Evolutionary conservation across 2,888 invertebrate species (phyloP).

Genomic region (Ariolimax columbianus): DNA sequence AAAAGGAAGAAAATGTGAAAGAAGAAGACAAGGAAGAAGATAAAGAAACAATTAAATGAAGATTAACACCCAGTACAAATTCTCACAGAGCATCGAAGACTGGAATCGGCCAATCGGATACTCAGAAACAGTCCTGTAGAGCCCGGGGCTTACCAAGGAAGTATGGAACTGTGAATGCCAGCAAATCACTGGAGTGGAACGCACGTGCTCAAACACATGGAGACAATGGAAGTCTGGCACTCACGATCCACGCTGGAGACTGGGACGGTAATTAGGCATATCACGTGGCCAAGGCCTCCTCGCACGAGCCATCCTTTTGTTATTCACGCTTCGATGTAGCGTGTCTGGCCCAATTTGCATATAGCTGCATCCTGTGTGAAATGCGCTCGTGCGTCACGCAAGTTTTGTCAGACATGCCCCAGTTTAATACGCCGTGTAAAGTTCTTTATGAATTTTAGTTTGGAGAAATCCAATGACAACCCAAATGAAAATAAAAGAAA

Average conservation of each 20-base stretch:
- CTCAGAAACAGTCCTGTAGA: too few relatives aligned
- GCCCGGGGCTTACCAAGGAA: too few relatives aligned
- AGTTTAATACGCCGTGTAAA: background rate
- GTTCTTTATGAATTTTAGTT: background rate
- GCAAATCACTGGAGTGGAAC: background rate
- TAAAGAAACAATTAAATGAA: too few relatives aligned
- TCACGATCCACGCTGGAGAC: background rate
- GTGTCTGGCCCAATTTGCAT: slow-evolving; percentile 32
- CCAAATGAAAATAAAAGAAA: too few relatives aligned
- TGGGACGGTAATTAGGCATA: background rate
- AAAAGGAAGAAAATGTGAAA: too few relatives aligned
- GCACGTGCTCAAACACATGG: background rate
- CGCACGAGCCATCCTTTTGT: slow-evolving; percentile 14
- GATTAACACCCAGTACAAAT: too few relatives aligned
- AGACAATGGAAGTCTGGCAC: background rate
- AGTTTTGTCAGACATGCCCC: background rate
- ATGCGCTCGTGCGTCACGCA: background rate
- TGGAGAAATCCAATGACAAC: too few relatives aligned
- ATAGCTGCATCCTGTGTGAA: slow-evolving; percentile 11
- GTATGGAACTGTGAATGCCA: background rate
- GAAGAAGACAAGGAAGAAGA: too few relatives aligned
- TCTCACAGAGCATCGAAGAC: too few relatives aligned
- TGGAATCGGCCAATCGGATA: too few relatives aligned
- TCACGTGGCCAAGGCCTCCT: background rate
- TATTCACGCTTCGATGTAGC: background rate